Evolutionary conservation across 2,113 vertebrate genomes (phyloP), one percentile per base, ranked within the genome.

Genomic region (Mesembrinibis cayennensis): DNA sequence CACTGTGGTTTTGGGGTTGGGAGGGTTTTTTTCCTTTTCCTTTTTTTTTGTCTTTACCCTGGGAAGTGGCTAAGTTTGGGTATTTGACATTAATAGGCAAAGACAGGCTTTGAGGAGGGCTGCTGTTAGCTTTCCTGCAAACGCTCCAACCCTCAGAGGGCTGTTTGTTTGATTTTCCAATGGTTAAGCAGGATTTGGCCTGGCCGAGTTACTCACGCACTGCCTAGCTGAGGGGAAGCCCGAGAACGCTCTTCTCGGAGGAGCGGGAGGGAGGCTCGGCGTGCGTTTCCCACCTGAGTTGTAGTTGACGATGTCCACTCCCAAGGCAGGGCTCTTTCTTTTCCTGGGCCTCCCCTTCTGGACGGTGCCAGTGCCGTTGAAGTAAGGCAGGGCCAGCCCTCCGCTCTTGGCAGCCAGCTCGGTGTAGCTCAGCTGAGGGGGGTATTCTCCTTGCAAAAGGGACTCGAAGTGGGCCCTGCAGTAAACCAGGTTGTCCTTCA

Each of bases 401-500:
- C 99, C 99, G 73, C 99, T 99, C 97, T 99, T 99, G 95, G 99
- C 99, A 5, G 99, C 99, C 97, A 99, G 98, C 98, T 99, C 99
- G 5, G 99, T 99, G 98, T 99, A 99, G 98, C 99, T 99, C 94
- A 99, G 98, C 97, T 99, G 99, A 17, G 99, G 98, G 53, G 99
- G 98, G 34, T 99, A 99, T 93, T 99, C 99, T 93, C 99, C 99
- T 96, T 99, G 99, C 97, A 99, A 98, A 96, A 99, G 98, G 91
- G 98, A 99, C 98, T 99, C 99, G 97, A 99, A 99, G 97, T 99
- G 99, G 72, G 98, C 98, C 74, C 99, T 98, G 98, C 99, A 99
- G 98, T 99, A 99, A 95, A 99, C 99, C 97, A 99, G 98, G 98
- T 98, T 99, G 98, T 99, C 99, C 98, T 99, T 99, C 99, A 99